phyloP scores from a whole-genome alignment of 2,113 vertebrate genomes.

The Ptychochromis oligacanthus region DNA sequence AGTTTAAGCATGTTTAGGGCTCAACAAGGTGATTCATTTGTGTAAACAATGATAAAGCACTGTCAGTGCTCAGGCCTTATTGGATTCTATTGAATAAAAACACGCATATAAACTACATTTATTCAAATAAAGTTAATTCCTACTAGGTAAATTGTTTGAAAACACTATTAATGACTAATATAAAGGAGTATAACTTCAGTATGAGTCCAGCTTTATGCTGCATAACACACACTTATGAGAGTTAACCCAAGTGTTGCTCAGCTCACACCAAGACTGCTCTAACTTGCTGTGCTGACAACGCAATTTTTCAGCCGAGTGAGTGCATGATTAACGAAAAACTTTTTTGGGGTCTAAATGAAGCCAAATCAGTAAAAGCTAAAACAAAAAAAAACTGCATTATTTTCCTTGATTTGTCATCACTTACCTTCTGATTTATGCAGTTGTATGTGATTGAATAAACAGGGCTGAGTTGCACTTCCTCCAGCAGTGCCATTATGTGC shows the following conservation, averaged over 20 bases:
- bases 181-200: not conserved
- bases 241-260: not conserved
- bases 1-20: not conserved
- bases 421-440: constrained; percentile 1
- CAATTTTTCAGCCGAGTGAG: not conserved
- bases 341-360: not conserved
- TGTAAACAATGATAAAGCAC: not conserved
- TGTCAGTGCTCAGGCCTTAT: not conserved
- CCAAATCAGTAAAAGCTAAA: not conserved
- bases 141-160: not conserved
- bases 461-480: constrained; percentile 26
- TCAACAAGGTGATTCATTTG: not conserved
- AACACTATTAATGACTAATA: not conserved
- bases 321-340: not conserved
- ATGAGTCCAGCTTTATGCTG: not conserved
- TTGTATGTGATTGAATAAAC: constrained; percentile 14
- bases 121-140: not conserved
- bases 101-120: not conserved
- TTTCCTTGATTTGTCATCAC: not conserved
- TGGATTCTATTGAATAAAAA: not conserved
- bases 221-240: not conserved
- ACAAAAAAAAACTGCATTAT: not conserved
- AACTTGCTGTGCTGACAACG: not conserved
- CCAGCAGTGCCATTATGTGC: constrained; percentile 22
- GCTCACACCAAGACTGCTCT: not conserved